Base-by-base conservation (phyloP, 2,888 invertebrate genomes). In the Creontiades dilutus region DNA sequence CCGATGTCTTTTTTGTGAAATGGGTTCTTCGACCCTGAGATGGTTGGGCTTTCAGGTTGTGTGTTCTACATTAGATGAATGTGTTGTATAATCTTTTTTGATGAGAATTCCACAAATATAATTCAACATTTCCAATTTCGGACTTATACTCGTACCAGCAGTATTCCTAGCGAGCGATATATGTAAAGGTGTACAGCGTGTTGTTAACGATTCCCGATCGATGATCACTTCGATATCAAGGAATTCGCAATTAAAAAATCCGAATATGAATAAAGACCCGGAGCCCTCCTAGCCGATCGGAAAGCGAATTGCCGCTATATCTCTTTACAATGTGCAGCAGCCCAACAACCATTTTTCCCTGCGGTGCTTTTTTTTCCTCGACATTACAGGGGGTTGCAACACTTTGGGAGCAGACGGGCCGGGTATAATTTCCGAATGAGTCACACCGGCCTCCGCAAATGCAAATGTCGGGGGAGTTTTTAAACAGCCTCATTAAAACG, bases 391-490 rank as follows among this genome's bases (percentile, higher is more conserved):
- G 68, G 68, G 68, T 23, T 68, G 68, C 23, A 68, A 68, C 68
- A 68, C 68, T 68, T 68, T 68, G 68, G 27, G 3, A 19, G 68
- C 68, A 68, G 68, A 23, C 68, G 23, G 68, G 68, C 68, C n/a
- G 68, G 68, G 23, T 68, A 68, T 68, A 68, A 68, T 68, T 68
- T 68, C 23, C 68, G 68, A 68, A 68, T 68, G 68, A 68, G 19
- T 68, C 68, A 68, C 68, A 68, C 19, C 68, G 68, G 68, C 68
- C 68, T 68, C 68, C 23, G 23, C 23, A 68, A 23, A 68, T 68
- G 68, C 68, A 19, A 68, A 68, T 68, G 68, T 19, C 68, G 68
- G 68, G 68, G 68, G 68, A 23, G 68, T 68, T 68, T 68, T 68
- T 68, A 68, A 68, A 68, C 68, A 68, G 68, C 68, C 23, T 68